Evolutionary conservation across 53 echinoderm and acorn worm genomes (phyloP).

Genomic region (Henricia sp.): DNA sequence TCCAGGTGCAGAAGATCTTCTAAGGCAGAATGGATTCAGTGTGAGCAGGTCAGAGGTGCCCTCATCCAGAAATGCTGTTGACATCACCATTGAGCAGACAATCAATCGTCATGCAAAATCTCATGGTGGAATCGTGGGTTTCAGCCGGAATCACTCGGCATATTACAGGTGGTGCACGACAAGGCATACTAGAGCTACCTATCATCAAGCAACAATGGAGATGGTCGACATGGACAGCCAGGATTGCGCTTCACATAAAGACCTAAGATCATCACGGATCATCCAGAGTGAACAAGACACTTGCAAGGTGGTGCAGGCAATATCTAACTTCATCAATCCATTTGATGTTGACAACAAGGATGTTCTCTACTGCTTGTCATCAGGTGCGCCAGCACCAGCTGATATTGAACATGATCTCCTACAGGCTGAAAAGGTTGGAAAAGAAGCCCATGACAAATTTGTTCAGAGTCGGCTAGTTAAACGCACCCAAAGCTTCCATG

Average conservation of each 20-base stretch:
- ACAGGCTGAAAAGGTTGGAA: conserved; percentile 42
- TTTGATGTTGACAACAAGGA: conserved; percentile 50
- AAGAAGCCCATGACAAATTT: conserved; percentile 19
- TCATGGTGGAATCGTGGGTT: background rate
- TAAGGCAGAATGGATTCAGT: too few species aligned
- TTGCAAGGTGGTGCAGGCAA: conserved; percentile 40
- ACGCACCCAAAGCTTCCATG: conserved; percentile 12
- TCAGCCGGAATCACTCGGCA: background rate
- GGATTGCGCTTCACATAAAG: conserved; percentile 51
- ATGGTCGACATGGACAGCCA: background rate
- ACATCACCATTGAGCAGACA: background rate
- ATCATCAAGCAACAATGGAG: background rate
- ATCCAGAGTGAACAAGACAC: conserved; percentile 46
- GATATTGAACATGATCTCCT: conserved; percentile 57
- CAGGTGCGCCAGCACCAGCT: conserved; percentile 53
- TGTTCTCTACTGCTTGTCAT: conserved; percentile 53
- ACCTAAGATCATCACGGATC: conserved; percentile 48
- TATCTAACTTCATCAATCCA: conserved; percentile 63
- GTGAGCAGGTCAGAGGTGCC: too few species aligned
- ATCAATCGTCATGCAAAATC: background rate
- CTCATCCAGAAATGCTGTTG: too few species aligned
- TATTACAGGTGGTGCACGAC: background rate
- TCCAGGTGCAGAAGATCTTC: too few species aligned
- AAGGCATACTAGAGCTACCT: background rate
- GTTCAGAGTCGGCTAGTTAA: conserved; percentile 39